These are phyloP conservation scores for Lucilia cuprina DNA, from an alignment of 1,140 invertebrate species.

Conservation along the genomic window DNA sequence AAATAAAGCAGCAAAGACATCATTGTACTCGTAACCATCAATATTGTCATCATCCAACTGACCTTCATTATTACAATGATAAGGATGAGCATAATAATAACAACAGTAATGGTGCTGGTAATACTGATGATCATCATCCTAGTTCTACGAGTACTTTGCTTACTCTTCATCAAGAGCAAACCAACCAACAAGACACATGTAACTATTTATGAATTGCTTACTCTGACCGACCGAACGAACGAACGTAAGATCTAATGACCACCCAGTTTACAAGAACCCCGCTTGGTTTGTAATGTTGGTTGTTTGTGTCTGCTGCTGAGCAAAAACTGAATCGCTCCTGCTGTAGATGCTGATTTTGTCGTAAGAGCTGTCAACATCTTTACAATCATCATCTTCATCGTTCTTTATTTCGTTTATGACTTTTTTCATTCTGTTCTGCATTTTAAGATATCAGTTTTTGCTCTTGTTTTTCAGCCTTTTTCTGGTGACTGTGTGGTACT, in stretches of 20 bases:
- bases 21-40: background rate
- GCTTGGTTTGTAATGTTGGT: constrained; percentile 14
- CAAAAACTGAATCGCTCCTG: constrained; percentile 12
- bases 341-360: constrained; percentile 18
- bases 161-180: background rate
- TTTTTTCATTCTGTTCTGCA: background rate
- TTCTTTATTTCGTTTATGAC: background rate
- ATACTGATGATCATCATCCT: background rate
- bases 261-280: constrained; percentile 32
- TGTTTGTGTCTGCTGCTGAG: background rate
- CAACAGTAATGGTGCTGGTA: background rate
- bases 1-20: background rate
- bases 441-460: background rate
- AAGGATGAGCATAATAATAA: background rate
- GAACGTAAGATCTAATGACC: constrained; percentile 10
- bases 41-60: background rate
- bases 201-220: constrained; percentile 12
- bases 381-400: constrained; percentile 22
- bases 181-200: background rate
- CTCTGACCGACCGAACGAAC: background rate
- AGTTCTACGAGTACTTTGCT: background rate
- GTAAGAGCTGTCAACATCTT: constrained; percentile 32
- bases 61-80: background rate
- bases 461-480: background rate
- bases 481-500: background rate